Evolutionary conservation across 37 sponge, comb jelly and placozoan genomes (phyloP), one percentile per base, ranked within the genome.

Genomic region (Beroe ovata): DNA sequence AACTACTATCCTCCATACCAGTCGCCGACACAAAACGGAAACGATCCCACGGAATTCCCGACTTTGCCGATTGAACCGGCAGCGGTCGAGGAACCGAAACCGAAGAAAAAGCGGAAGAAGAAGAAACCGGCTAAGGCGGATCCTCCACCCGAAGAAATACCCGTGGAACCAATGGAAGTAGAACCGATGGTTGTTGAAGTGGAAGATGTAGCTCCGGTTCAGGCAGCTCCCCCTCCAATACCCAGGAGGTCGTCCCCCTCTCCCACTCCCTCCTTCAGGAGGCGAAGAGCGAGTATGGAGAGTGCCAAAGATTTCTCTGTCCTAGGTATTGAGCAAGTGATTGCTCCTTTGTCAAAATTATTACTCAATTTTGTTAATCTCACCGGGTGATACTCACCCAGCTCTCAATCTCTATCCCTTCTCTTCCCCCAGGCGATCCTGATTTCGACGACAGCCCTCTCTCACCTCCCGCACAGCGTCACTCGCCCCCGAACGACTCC

Each of bases 231-330:
- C 1, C n/a, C 47, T 3, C n/a, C n/a, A n/a, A n/a, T n/a, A n/a
- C 22, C 29, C 19, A 62, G 63, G 29, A 20, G 20, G 21, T 32
- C 38, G n/a, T 37, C 41, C 6, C 84, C 84, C 25, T 77, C 84
- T 16, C 84, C 84, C 19, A 42, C 84, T 42, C 84, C 84, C 19
- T 77, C 84, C 3, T 77, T 77, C 33, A 77, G 84, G 38, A 39
- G 84, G 33, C 21, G 84, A 21, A 38, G 84, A 23, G 84, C 84
- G 1, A 77, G 84, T 41, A 26, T 77, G 54, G 84, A 77, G 84
- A 77, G 84, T 77, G 84, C 47, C 16, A 77, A 77, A 19, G 84
- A 77, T 20, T 77, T 77, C 84, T 77, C 84, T 26, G 38, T 77
- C 25, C 20, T 77, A 14, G 84, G 84, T 77, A 66, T 34, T 47